Evolutionary conservation across 1,140 invertebrate genomes (phyloP).

Genomic region (Diploscapter pachys): DNA sequence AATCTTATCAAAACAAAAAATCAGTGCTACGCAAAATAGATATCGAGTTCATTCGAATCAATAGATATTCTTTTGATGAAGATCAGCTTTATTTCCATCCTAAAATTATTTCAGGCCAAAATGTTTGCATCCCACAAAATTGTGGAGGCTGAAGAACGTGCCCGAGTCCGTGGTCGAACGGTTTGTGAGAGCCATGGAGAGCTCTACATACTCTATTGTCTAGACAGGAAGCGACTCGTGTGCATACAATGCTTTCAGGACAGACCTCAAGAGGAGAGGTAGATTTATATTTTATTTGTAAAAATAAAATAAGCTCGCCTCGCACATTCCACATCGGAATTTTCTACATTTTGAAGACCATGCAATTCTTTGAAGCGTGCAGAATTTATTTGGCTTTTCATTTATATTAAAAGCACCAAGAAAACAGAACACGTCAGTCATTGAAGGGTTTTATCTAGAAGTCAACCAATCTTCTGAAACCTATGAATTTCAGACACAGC

Average conservation of each 20-base stretch:
- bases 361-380: too few species aligned
- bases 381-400: too few species aligned
- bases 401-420: too few species aligned
- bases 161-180: conserved; percentile 29
- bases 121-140: conserved; percentile 53
- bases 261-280: conserved; percentile 38
- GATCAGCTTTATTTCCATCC: too few species aligned
- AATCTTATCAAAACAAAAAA: too few species aligned
- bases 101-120: conserved; percentile 43
- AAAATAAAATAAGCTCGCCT: neutral
- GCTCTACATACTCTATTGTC: conserved; percentile 51
- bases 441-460: too few species aligned
- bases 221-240: conserved; percentile 46
- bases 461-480: too few species aligned
- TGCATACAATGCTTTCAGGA: conserved; percentile 58
- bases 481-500: conserved; percentile 27
- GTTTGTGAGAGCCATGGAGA: conserved; percentile 48
- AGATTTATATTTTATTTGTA: neutral
- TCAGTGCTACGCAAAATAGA: too few species aligned
- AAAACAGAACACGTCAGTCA: too few species aligned
- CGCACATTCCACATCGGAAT: conserved; percentile 20
- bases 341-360: too few species aligned
- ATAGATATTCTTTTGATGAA: too few species aligned
- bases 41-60: too few species aligned
- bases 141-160: conserved; percentile 49